Percentiles rank a stretch among this genome's conserved stretches.
Evolutionary conservation across 2,113 vertebrate genomes (phyloP).

Genomic region (Egretta garzetta): DNA sequence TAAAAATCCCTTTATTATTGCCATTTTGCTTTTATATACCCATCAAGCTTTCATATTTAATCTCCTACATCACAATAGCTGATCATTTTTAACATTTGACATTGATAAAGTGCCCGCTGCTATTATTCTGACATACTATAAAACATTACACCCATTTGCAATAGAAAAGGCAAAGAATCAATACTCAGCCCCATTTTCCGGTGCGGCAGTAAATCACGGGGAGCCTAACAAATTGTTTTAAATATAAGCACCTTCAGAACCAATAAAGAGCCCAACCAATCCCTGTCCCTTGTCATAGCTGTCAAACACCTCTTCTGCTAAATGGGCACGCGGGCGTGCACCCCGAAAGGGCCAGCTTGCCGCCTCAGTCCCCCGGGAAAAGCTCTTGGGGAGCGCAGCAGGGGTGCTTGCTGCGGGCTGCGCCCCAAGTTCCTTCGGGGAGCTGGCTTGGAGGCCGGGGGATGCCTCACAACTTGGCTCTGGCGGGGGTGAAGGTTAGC

Average conservation of each 20-base stretch:
- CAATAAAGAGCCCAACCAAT: constrained; percentile 68
- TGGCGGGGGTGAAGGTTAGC: neutral
- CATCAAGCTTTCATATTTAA: constrained; percentile 86
- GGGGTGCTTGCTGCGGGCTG: neutral
- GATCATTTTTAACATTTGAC: constrained; percentile 88
- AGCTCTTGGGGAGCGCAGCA: accelerated
- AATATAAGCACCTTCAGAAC: constrained; percentile 81
- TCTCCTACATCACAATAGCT: constrained; percentile 84
- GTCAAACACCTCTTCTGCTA: constrained; percentile 40
- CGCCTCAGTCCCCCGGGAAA: accelerated
- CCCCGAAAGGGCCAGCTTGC: accelerated
- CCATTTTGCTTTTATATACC: constrained; percentile 83
- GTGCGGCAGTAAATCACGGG: constrained; percentile 77
- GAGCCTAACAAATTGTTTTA: constrained; percentile 84
- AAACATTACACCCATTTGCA: constrained; percentile 85
- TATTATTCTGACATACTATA: constrained; percentile 88
- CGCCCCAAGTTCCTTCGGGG: accelerated
- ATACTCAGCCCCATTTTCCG: constrained; percentile 82
- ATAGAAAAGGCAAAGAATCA: constrained; percentile 85
- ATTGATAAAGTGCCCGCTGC: constrained; percentile 83
- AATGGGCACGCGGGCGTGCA: neutral
- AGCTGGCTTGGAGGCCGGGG: accelerated
- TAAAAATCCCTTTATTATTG: constrained; percentile 84
- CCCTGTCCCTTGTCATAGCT: constrained; percentile 53
- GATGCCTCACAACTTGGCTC: neutral